Evolutionary conservation across 2,797 vertebrate species (phyloP).

Genomic region (Argya squamiceps): DNA sequence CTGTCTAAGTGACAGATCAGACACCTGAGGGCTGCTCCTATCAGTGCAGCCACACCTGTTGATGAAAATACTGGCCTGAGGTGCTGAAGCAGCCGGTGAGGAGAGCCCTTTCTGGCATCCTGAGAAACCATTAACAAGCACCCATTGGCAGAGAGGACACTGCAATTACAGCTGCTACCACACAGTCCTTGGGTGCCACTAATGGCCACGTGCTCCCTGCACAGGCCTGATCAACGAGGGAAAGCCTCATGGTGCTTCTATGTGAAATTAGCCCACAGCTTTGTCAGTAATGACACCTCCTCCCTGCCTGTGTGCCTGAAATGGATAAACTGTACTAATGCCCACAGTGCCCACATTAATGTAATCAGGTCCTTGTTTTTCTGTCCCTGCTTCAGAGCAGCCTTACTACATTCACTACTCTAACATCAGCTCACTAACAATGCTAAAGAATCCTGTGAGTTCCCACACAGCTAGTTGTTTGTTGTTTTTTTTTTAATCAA

Average conservation of each 20-base stretch:
- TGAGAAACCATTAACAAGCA: not conserved
- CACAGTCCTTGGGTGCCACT: fast-evolving
- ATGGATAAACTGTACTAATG: not conserved
- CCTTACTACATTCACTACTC: not conserved
- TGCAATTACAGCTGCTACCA: not conserved
- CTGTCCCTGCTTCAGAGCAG: not conserved
- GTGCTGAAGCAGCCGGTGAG: not conserved
- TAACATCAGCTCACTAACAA: not conserved
- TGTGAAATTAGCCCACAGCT: fast-evolving
- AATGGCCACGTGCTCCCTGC: not conserved
- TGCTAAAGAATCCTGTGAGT: not conserved
- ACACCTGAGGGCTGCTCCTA: not conserved
- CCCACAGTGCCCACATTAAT: not conserved
- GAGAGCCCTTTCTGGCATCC: not conserved
- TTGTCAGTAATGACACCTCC: not conserved
- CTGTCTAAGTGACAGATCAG: not conserved
- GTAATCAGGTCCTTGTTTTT: not conserved
- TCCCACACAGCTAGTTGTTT: not conserved
- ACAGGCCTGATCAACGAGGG: not conserved
- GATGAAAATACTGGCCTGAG: not conserved
- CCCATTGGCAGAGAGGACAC: not conserved
- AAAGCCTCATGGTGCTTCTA: not conserved
- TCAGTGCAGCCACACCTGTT: not conserved
- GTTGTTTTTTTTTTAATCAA: too few relatives aligned
- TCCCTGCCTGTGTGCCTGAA: not conserved